A percentile compares a stretch with the other conserved stretches of the same genome.
Evolutionary conservation across 1,140 invertebrate species (phyloP).

Genomic region (Muscidifurax raptorellus): DNA sequence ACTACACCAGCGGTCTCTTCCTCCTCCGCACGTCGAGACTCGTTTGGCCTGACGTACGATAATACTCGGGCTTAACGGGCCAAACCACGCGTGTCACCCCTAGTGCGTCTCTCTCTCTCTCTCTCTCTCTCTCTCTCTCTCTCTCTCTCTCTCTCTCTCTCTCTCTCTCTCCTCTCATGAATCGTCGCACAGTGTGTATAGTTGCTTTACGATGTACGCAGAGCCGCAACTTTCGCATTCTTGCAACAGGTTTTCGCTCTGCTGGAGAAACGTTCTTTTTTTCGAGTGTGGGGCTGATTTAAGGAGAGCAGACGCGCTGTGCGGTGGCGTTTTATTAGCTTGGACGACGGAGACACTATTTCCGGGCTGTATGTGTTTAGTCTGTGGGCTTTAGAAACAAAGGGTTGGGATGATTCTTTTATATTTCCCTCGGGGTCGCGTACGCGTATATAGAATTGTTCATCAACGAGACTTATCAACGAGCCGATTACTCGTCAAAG

Average conservation of each 20-base stretch:
- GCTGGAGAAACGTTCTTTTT: background rate
- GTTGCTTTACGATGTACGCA: constrained; percentile 4
- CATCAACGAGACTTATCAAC: no score
- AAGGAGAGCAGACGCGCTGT: background rate
- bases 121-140: background rate
- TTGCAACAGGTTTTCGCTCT: constrained; percentile 3
- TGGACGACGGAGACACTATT: background rate
- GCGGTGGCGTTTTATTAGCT: background rate
- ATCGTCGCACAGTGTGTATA: background rate
- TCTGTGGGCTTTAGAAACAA: background rate
- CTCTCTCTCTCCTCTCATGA: background rate
- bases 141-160: background rate
- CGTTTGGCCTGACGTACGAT: constrained; percentile 70
- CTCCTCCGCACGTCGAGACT: constrained; percentile 49
- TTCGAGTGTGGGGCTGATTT: background rate
- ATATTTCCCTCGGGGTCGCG: no score
- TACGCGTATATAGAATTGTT: no score
- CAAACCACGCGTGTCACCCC: constrained; percentile 62
- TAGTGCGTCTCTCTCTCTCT: constrained; percentile 16
- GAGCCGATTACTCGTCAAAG: no score
- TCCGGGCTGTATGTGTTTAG: background rate
- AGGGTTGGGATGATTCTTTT: background rate
- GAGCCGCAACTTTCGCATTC: background rate
- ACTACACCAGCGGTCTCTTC: background rate
- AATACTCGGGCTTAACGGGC: constrained; percentile 68